Conservation (phyloP, 2,888 invertebrate species). For the Exocentrus adspersus region DNA sequence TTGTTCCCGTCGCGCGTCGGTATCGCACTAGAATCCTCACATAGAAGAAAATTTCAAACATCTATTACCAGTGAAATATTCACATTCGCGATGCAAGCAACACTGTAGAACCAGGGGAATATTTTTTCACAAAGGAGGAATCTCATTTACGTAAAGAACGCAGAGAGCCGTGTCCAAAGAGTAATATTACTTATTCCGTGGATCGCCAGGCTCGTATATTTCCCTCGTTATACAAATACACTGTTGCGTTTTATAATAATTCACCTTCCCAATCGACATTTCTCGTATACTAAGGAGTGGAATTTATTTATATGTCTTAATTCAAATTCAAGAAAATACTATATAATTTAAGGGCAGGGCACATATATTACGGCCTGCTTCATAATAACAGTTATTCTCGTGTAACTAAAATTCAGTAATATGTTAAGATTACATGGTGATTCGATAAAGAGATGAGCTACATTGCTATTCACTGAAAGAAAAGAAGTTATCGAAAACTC, state of each 20-base stretch:
- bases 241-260: neutral
- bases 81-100: neutral
- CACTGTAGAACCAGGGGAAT: neutral
- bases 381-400: too few species aligned
- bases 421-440: too few species aligned
- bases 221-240: neutral
- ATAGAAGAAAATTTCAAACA: neutral
- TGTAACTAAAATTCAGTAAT: too few species aligned
- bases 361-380: too few species aligned
- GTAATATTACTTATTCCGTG: conserved; percentile 6
- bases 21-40: too few species aligned
- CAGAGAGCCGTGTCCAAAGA: neutral
- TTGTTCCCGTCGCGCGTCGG: too few species aligned
- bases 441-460: too few species aligned
- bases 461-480: too few species aligned
- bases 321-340: neutral
- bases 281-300: neutral
- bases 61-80: conserved; percentile 7
- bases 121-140: conserved; percentile 1
- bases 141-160: conserved; percentile 15
- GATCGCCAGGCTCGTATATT: neutral
- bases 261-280: neutral
- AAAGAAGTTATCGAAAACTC: too few species aligned
- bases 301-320: neutral
- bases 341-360: neutral